Conservation (phyloP, 2,797 vertebrate species). For the Enteromius thamalakanensis region DNA sequence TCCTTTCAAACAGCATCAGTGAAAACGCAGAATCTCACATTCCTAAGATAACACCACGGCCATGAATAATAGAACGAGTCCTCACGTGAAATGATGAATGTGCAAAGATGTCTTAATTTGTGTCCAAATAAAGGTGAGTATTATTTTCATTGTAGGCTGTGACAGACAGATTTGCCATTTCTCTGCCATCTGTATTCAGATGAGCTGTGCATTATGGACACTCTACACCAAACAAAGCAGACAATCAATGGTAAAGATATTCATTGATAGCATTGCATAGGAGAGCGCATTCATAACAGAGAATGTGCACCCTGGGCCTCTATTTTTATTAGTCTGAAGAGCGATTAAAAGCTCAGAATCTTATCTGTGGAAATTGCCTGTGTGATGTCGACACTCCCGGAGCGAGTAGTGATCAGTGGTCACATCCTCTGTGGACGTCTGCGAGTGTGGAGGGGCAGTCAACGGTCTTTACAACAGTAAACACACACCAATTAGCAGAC, state of each 20-base stretch:
- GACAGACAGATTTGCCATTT: slow-evolving; percentile 31
- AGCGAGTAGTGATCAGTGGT: not conserved
- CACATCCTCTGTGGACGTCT: slow-evolving; percentile 7
- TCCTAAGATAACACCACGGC: slow-evolving; percentile 24
- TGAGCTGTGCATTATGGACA: slow-evolving; percentile 17
- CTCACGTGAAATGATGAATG: slow-evolving; percentile 31
- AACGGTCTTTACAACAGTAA: slow-evolving; percentile 13
- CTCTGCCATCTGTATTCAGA: slow-evolving; percentile 28
- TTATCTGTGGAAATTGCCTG: slow-evolving; percentile 12
- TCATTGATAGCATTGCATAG: not conserved
- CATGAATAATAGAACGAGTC: slow-evolving; percentile 31
- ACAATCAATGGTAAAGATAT: slow-evolving; percentile 19
- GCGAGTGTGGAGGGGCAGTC: not conserved
- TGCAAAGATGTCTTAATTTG: slow-evolving; percentile 29
- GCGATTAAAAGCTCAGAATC: slow-evolving; percentile 1
- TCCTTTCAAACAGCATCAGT: slow-evolving; percentile 8
- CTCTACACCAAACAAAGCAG: slow-evolving; percentile 19
- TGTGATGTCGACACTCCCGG: slow-evolving; percentile 12
- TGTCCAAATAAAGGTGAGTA: slow-evolving; percentile 39
- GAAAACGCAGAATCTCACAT: slow-evolving; percentile 20
- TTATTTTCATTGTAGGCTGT: not conserved
- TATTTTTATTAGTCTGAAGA: slow-evolving; percentile 9
- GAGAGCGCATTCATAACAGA: not conserved
- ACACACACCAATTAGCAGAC: slow-evolving; percentile 14
- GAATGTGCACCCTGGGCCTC: slow-evolving; percentile 2